Conservation (phyloP, 1,140 invertebrate species). For the Holotrichia oblita region DNA sequence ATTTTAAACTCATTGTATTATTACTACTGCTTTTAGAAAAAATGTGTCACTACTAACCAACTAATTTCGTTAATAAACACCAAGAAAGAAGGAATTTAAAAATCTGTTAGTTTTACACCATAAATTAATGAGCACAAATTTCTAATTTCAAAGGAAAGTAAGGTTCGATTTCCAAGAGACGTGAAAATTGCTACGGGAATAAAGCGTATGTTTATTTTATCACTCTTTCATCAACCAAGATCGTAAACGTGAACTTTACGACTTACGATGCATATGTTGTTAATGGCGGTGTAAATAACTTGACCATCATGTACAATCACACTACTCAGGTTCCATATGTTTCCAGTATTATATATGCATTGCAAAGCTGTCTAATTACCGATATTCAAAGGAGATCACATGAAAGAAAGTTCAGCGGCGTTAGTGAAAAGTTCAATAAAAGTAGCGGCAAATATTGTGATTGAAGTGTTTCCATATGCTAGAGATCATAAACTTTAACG, state of each 20-base stretch:
- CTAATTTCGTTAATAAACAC: too few species aligned
- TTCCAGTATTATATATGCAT: not conserved
- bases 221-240: conserved; percentile 20
- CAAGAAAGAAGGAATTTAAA: too few species aligned
- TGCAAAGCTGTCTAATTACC: not conserved
- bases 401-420: not conserved
- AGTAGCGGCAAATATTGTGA: not conserved
- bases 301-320: conserved; percentile 16
- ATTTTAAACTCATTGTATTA: too few species aligned
- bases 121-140: not conserved
- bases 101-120: not conserved
- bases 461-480: not conserved
- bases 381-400: not conserved
- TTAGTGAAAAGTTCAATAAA: not conserved
- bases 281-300: conserved; percentile 24
- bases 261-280: conserved; percentile 1
- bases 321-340: not conserved
- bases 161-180: not conserved
- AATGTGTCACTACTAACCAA: too few species aligned
- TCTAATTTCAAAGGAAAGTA: not conserved
- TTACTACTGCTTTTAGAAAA: too few species aligned
- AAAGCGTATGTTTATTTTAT: conserved; percentile 28
- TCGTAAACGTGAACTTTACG: conserved; percentile 22
- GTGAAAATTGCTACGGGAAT: not conserved
- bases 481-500: not conserved